A percentile compares a stretch with the other conserved stretches of the same genome.
Conservation (phyloP, 2,888 invertebrate species). For the Lutraria lutraria region DNA sequence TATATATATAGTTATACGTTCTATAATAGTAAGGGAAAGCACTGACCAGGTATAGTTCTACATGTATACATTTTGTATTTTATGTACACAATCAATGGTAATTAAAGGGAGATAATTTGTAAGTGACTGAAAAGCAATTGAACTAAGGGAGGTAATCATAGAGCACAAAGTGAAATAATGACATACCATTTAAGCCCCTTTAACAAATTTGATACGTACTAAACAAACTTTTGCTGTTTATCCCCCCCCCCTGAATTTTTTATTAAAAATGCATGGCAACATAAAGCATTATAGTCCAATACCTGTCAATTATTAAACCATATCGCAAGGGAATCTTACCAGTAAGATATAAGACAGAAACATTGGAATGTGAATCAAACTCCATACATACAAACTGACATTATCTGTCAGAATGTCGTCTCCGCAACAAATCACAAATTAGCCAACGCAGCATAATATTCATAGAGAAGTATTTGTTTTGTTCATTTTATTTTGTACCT, state of each 20-base stretch:
- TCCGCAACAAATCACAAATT: constrained; percentile 11
- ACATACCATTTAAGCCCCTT: no score
- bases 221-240: no score
- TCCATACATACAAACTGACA: neutral
- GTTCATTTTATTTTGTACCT: constrained; percentile 23
- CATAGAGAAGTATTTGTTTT: neutral
- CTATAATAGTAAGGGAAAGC: no score
- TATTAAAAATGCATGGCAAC: no score
- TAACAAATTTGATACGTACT: no score
- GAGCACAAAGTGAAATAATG: neutral
- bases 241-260: no score
- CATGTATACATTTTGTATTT: no score
- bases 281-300: no score
- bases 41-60: no score
- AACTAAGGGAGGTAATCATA: constrained; percentile 17
- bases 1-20: no score
- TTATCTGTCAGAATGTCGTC: neutral
- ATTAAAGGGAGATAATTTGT: constrained; percentile 1
- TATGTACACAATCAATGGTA: neutral
- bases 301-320: no score
- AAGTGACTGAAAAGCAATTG: neutral
- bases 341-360: neutral
- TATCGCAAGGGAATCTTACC: neutral
- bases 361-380: constrained; percentile 1
- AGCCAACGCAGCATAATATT: constrained; percentile 15